A percentile compares a stretch with the other conserved stretches of the same genome.
phyloP scores from a whole-genome alignment of 2,113 vertebrate genomes.

The Tragelaphus imberbis region DNA sequence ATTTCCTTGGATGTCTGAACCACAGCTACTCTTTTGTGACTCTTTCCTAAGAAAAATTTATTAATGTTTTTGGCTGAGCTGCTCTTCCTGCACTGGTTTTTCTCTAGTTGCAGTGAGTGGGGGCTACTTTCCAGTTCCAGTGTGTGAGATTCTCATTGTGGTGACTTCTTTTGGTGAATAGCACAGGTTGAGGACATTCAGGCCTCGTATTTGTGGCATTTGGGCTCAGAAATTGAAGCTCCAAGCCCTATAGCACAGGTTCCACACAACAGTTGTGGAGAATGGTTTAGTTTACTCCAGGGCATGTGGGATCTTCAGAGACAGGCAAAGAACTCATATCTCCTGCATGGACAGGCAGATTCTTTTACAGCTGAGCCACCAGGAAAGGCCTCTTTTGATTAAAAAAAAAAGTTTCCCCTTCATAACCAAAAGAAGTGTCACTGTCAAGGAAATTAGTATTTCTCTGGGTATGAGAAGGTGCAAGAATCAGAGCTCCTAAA shows the following conservation, averaged over 20 bases:
- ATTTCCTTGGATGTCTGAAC: not conserved
- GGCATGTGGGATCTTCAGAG: not conserved
- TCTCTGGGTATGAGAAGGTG: not conserved
- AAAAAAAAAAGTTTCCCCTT: not conserved
- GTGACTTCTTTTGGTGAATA: not conserved
- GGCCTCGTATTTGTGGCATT: not conserved
- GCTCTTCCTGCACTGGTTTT: not conserved
- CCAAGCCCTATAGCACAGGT: not conserved
- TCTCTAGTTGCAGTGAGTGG: not conserved
- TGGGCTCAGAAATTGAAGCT: not conserved
- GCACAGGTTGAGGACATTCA: not conserved
- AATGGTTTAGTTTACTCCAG: not conserved
- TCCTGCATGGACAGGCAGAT: not conserved
- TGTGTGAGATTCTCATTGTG: not conserved
- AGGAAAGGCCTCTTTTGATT: not conserved
- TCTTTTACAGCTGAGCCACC: not conserved
- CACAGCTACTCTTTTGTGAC: not conserved
- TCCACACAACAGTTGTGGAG: not conserved
- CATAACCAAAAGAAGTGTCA: not conserved
- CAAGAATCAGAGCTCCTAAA: not conserved
- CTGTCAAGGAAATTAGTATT: not conserved
- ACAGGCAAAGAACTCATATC: not conserved
- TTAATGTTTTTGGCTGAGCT: not conserved
- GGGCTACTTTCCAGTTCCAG: not conserved
- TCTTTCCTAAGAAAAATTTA: not conserved